Conservation (phyloP, 2,113 vertebrate species). For the Sterrhoptilus dennistouni region DNA sequence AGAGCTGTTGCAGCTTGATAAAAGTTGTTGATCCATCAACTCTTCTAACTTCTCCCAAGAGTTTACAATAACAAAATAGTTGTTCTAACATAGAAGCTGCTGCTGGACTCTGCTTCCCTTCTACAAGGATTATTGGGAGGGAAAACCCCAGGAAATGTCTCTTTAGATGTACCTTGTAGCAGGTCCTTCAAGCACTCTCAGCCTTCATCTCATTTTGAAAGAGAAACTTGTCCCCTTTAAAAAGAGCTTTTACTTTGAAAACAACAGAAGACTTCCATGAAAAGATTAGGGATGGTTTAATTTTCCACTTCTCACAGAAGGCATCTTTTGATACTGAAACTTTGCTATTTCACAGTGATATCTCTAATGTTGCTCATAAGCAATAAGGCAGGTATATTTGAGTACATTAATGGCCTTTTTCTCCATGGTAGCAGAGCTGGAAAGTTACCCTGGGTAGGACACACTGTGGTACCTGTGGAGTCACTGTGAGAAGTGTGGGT, state of each 20-base stretch:
- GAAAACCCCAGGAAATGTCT: slow-evolving; percentile 57
- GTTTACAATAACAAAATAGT: slow-evolving; percentile 63
- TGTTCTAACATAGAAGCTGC: slow-evolving; percentile 64
- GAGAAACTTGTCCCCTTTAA: slow-evolving; percentile 30
- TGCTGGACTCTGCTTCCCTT: slow-evolving; percentile 55
- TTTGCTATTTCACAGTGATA: slow-evolving; percentile 3
- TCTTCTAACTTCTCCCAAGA: slow-evolving; percentile 68
- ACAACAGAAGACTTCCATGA: slow-evolving; percentile 24
- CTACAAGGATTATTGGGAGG: slow-evolving; percentile 54
- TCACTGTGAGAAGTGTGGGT: neutral
- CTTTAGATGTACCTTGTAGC: slow-evolving; percentile 57
- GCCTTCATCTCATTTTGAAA: slow-evolving; percentile 57
- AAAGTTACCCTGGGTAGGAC: neutral
- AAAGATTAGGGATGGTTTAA: neutral
- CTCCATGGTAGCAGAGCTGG: neutral
- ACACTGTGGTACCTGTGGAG: neutral
- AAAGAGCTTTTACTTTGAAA: slow-evolving; percentile 68
- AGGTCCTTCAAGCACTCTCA: slow-evolving; percentile 44
- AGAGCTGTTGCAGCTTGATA: slow-evolving; percentile 73
- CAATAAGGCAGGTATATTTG: neutral
- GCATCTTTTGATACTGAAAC: slow-evolving; percentile 7
- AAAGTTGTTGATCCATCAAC: slow-evolving; percentile 74
- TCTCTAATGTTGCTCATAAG: neutral
- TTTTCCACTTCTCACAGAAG: slow-evolving; percentile 35
- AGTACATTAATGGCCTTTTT: neutral